Conservation (phyloP, 2,113 vertebrate genomes). For the Egretta garzetta region DNA sequence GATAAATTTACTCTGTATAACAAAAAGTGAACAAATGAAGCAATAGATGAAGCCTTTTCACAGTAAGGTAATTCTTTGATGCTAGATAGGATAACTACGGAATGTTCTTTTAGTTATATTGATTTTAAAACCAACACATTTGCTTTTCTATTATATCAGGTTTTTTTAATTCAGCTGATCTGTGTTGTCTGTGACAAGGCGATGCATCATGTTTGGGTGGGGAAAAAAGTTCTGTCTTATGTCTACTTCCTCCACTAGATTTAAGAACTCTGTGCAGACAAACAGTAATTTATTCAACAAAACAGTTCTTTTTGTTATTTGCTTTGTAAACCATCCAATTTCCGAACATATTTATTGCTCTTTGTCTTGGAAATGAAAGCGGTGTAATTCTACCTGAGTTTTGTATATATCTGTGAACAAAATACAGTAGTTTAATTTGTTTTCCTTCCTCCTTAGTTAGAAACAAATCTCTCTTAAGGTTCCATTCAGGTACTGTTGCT, state of each 20-base stretch:
- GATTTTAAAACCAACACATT: neutral
- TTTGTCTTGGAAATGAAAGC: neutral
- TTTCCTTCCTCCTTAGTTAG: neutral
- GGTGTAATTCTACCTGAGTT: neutral
- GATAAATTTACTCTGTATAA: neutral
- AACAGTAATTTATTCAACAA: neutral
- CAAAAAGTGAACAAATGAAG: neutral
- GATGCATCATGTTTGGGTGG: neutral
- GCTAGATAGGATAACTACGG: neutral
- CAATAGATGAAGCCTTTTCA: neutral
- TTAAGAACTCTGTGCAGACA: neutral
- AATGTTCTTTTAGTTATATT: neutral
- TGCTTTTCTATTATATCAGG: neutral
- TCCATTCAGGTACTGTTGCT: neutral
- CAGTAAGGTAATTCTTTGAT: neutral
- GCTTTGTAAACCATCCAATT: neutral
- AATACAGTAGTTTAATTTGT: neutral
- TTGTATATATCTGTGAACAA: neutral
- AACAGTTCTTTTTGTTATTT: neutral
- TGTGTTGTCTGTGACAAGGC: neutral
- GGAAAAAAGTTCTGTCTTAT: neutral
- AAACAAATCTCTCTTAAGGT: neutral
- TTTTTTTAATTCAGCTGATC: neutral
- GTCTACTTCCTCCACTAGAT: neutral
- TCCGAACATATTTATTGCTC: neutral